Conservation (phyloP, 2,797 vertebrate genomes). For the Gadopsis bispinosus region DNA sequence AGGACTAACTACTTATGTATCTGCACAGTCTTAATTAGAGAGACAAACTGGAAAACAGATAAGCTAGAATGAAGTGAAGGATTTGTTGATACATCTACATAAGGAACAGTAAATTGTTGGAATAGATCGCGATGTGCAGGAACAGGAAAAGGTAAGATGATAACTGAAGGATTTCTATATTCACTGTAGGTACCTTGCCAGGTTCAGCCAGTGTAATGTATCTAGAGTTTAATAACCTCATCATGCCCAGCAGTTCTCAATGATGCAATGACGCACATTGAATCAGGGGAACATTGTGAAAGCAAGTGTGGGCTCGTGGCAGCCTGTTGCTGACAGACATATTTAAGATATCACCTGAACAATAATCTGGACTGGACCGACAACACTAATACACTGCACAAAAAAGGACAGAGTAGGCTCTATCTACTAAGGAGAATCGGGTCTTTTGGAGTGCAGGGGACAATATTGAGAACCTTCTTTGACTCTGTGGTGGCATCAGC, state of each 20-base stretch:
- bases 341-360: no score
- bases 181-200: background rate
- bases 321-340: slow-evolving; percentile 42
- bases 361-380: no score
- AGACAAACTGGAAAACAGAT: slow-evolving; percentile 43
- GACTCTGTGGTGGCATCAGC: no score
- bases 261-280: slow-evolving; percentile 32
- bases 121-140: slow-evolving; percentile 12
- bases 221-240: slow-evolving; percentile 47
- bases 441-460: no score
- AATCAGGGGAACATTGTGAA: slow-evolving; percentile 47
- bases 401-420: no score
- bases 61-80: slow-evolving; percentile 3
- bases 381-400: no score
- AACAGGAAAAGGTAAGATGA: slow-evolving; percentile 29
- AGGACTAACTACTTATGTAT: slow-evolving; percentile 41
- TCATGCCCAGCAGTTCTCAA: slow-evolving; percentile 32
- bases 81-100: slow-evolving; percentile 38
- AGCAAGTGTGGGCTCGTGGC: slow-evolving; percentile 37
- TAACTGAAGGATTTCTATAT: slow-evolving; percentile 25
- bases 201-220: slow-evolving; percentile 11
- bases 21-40: slow-evolving; percentile 58
- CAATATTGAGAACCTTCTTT: no score
- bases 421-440: no score
- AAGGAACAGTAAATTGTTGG: slow-evolving; percentile 21